A percentile compares a stretch with the other conserved stretches of the same genome.
Conservation (phyloP, 2,888 invertebrate species). For the Lycaena phlaeas region DNA sequence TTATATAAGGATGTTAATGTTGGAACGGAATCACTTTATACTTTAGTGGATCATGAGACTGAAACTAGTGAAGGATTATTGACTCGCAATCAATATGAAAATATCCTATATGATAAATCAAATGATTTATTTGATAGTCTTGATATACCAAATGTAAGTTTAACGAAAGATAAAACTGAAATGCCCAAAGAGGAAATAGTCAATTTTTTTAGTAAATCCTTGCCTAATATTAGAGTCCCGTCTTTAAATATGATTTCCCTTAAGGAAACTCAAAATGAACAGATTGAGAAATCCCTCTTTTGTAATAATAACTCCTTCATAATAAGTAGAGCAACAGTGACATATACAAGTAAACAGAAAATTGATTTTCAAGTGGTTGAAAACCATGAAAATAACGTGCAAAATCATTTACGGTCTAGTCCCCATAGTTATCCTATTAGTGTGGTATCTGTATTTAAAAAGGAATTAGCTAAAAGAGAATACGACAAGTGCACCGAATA, state of each 20-base stretch:
- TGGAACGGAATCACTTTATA: conserved; percentile 30
- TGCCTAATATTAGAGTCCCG: conserved; percentile 37
- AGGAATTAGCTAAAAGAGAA: conserved; percentile 25
- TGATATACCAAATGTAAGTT: conserved; percentile 55
- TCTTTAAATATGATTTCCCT: conserved; percentile 26
- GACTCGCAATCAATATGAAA: conserved; percentile 23
- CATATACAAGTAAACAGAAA: conserved; percentile 54
- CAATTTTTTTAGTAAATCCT: conserved; percentile 30
- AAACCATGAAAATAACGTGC: conserved; percentile 29
- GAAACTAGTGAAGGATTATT: conserved; percentile 31
- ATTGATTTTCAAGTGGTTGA: conserved; percentile 52
- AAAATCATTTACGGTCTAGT: conserved; percentile 31
- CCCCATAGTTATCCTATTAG: conserved; percentile 48
- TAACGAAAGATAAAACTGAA: conserved; percentile 43
- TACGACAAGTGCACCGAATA: conserved; percentile 7
- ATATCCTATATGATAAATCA: conserved; percentile 28
- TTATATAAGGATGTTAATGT: conserved; percentile 29
- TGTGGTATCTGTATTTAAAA: conserved; percentile 51
- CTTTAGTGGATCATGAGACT: conserved; percentile 30
- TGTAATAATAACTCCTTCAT: conserved; percentile 42
- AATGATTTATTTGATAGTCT: conserved; percentile 44
- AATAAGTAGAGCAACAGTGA: conserved; percentile 49
- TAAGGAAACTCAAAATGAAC: conserved; percentile 23
- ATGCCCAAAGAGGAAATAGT: conserved; percentile 32
- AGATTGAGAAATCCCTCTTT: conserved; percentile 26